Evolutionary conservation across 2,113 vertebrate species (phyloP).

Genomic region (Ahaetulla prasina): DNA sequence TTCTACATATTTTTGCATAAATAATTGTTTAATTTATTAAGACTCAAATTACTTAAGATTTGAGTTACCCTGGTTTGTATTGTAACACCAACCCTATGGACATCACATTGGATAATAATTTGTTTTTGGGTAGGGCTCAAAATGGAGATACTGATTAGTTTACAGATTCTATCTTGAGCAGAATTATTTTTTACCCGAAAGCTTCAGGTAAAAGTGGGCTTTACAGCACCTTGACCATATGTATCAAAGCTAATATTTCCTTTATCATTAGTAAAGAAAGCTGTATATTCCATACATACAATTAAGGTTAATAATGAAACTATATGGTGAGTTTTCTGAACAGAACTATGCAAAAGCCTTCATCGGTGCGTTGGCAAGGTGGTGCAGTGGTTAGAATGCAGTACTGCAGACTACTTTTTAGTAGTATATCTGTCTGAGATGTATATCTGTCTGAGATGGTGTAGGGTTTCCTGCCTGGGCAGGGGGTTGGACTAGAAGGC

Average conservation of each 20-base stretch:
- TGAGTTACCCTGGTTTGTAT: neutral
- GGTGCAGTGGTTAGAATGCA: too few species aligned
- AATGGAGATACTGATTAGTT: neutral
- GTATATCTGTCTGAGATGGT: too few species aligned
- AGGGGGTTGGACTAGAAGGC: too few species aligned
- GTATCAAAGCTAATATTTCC: neutral
- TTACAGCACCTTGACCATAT: neutral
- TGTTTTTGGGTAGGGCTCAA: neutral
- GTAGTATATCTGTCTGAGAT: too few species aligned
- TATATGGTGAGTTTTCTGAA: neutral
- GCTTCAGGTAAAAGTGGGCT: neutral
- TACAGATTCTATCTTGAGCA: neutral
- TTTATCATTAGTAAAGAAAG: neutral
- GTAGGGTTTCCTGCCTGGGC: too few species aligned
- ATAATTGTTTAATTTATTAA: neutral
- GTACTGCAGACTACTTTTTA: too few species aligned
- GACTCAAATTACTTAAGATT: neutral
- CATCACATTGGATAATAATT: neutral
- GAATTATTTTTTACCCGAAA: neutral
- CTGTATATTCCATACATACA: neutral
- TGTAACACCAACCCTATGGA: neutral
- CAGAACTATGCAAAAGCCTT: neutral
- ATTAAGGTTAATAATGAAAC: neutral
- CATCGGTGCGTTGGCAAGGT: neutral
- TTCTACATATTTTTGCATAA: neutral